A percentile compares a stretch with the other conserved stretches of the same genome.
Conservation (phyloP, 2,888 invertebrate genomes). For the Synanthedon formicaeformis region DNA sequence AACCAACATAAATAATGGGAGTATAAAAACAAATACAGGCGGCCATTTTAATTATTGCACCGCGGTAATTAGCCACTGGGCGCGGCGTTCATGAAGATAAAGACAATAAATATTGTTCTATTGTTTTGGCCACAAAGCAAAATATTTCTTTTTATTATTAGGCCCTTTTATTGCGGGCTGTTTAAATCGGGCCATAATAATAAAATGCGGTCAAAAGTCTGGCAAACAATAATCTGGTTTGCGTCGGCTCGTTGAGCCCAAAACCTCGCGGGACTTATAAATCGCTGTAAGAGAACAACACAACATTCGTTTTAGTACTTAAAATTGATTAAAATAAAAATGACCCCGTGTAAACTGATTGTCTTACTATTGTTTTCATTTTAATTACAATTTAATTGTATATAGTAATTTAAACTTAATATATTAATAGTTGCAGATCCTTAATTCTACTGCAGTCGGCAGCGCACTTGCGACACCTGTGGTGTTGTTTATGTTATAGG, state of each 20-base stretch:
- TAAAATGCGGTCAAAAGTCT: conserved; percentile 23
- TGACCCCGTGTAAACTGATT: not conserved
- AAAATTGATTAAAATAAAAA: conserved; percentile 20
- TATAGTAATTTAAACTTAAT: no score
- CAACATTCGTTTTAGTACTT: conserved; percentile 25
- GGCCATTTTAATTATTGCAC: conserved; percentile 1
- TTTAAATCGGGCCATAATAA: conserved; percentile 3
- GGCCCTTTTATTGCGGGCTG: conserved; percentile 30
- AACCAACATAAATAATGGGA: not conserved
- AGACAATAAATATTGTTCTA: conserved; percentile 24
- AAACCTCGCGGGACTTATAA: conserved; percentile 22
- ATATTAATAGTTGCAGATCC: no score
- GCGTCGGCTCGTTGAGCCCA: conserved; percentile 20
- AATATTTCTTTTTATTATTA: conserved; percentile 34
- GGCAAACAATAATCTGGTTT: conserved; percentile 37
- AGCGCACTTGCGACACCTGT: no score
- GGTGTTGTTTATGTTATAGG: no score
- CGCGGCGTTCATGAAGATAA: conserved; percentile 1
- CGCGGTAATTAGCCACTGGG: conserved; percentile 3
- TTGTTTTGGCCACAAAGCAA: conserved; percentile 26
- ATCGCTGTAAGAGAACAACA: conserved; percentile 23
- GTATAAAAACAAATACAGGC: not conserved
- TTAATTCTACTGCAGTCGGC: no score
- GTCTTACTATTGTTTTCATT: not conserved
- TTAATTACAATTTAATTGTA: no score